Percentiles rank a stretch among this genome's conserved stretches.
Evolutionary conservation across 2,113 vertebrate genomes (phyloP).

Genomic region (Rhinogobius similis): DNA sequence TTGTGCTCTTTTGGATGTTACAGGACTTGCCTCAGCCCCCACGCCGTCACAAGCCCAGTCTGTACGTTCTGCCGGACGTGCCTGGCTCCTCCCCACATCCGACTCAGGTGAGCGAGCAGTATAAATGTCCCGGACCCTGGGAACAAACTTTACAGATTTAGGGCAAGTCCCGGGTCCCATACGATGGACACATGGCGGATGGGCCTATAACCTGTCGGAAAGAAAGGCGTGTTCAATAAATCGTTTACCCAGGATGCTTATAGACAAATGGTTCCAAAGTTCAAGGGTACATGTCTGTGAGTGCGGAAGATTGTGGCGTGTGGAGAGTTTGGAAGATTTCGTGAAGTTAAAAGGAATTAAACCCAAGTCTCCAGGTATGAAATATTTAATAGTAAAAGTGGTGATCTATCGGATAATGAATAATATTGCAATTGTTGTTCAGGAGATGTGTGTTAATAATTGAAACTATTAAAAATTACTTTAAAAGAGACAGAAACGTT

Average conservation of each 20-base stretch:
- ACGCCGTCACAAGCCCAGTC: slow-evolving; percentile 77
- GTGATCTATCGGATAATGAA: too few relatives aligned
- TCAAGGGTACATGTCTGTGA: slow-evolving; percentile 70
- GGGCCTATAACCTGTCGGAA: slow-evolving; percentile 28
- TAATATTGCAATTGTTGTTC: not conserved
- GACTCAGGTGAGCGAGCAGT: slow-evolving; percentile 79
- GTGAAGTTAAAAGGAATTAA: slow-evolving; percentile 16
- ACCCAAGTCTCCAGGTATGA: slow-evolving; percentile 54
- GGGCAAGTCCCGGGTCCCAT: not conserved
- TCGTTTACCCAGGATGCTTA: slow-evolving; percentile 73
- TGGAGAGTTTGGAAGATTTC: slow-evolving; percentile 36
- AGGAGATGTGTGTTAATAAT: too few relatives aligned
- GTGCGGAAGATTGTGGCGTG: slow-evolving; percentile 29
- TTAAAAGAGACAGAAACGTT: too few relatives aligned
- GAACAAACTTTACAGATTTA: slow-evolving; percentile 5
- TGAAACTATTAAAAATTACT: not conserved
- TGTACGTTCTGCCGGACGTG: slow-evolving; percentile 78
- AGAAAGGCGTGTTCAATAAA: slow-evolving; percentile 74
- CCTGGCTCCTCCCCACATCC: slow-evolving; percentile 73
- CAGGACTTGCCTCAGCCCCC: slow-evolving; percentile 76
- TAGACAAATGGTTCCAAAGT: slow-evolving; percentile 77
- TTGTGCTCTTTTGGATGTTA: not conserved
- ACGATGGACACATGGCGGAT: slow-evolving; percentile 20
- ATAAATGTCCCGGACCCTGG: slow-evolving; percentile 81
- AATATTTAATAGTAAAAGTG: not conserved